Evolutionary conservation across 2,888 invertebrate species (phyloP).

Genomic region (Anoplius nigerrimus): DNA sequence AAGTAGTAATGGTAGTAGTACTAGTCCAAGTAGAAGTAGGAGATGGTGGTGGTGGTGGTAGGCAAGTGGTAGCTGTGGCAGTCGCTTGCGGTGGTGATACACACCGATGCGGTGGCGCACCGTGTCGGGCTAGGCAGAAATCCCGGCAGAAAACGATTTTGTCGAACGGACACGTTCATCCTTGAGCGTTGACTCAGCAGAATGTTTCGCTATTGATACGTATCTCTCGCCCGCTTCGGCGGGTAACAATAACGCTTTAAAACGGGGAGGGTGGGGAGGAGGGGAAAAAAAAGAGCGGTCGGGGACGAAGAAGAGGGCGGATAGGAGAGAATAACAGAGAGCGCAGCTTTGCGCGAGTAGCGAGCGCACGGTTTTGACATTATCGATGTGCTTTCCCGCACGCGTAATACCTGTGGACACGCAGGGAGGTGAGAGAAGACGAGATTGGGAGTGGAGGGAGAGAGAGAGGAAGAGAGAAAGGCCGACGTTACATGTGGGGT

Average conservation of each 20-base stretch:
- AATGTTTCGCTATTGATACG: constrained; percentile 57
- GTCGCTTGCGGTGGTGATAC: constrained; percentile 27
- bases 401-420: too few relatives aligned
- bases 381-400: background rate
- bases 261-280: background rate
- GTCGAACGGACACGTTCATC: constrained; percentile 56
- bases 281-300: background rate
- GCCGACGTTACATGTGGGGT: constrained; percentile 1
- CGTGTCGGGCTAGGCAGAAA: constrained; percentile 37
- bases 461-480: background rate
- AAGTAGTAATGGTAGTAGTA: background rate
- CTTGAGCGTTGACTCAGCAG: constrained; percentile 59
- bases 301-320: background rate
- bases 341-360: too few relatives aligned
- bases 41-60: constrained; percentile 18
- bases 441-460: too few relatives aligned
- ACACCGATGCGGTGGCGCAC: constrained; percentile 23
- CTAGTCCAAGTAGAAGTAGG: constrained; percentile 11
- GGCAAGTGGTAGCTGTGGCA: background rate
- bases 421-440: too few relatives aligned
- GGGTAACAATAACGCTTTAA: background rate
- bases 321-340: background rate
- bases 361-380: background rate
- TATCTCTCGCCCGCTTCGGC: constrained; percentile 34
- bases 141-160: constrained; percentile 52